phyloP scores from a whole-genome alignment of 1,140 invertebrate genomes.

The Gerris buenoi region DNA sequence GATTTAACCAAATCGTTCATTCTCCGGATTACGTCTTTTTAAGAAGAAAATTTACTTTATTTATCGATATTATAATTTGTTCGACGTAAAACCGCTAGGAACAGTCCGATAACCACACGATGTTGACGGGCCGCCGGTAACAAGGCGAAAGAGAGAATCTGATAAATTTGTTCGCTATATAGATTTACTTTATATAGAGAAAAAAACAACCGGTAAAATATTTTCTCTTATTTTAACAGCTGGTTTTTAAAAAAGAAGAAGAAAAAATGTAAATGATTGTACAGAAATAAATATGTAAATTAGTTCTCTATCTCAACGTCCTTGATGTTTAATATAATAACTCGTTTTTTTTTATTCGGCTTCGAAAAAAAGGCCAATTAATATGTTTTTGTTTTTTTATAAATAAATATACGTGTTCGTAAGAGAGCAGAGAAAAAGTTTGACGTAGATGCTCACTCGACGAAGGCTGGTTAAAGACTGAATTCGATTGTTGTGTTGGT shows the following conservation, averaged over 20 bases:
- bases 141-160: background rate
- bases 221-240: background rate
- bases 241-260: background rate
- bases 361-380: background rate
- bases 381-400: background rate
- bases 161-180: background rate
- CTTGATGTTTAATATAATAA: too few relatives aligned
- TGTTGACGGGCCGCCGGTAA: background rate
- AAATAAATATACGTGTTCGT: background rate
- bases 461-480: background rate
- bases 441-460: background rate
- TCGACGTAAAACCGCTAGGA: too few relatives aligned
- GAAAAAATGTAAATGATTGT: too few relatives aligned
- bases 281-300: too few relatives aligned
- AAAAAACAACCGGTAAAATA: background rate
- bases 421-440: background rate
- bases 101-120: background rate
- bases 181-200: background rate
- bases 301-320: too few relatives aligned
- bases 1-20: background rate
- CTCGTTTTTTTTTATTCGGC: background rate
- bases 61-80: background rate
- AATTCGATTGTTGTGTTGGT: too few relatives aligned
- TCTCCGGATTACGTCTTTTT: background rate
- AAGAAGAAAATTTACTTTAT: background rate